phyloP scores from a whole-genome alignment of 2,888 invertebrate genomes.

The Lingula anatina region DNA sequence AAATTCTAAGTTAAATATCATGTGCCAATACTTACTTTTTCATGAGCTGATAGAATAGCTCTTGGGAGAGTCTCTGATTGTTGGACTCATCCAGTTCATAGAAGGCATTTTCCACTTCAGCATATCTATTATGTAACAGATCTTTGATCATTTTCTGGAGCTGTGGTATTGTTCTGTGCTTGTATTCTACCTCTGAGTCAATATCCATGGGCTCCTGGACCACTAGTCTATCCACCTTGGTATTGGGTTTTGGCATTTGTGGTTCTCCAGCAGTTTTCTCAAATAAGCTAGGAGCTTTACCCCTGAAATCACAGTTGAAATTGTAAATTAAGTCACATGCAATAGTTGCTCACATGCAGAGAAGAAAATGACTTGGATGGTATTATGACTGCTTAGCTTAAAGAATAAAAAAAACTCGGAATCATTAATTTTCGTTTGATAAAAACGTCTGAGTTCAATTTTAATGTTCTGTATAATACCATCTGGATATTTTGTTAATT shows the following conservation, averaged over 20 bases:
- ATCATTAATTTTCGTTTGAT: too few species aligned
- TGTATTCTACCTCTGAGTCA: slow-evolving; percentile 18
- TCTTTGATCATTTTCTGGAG: too few species aligned
- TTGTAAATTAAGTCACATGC: too few species aligned
- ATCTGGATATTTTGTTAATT: too few species aligned
- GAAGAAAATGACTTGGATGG: too few species aligned
- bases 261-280: slow-evolving; percentile 6
- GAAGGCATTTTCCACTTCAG: slow-evolving; percentile 40
- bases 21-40: slow-evolving; percentile 23
- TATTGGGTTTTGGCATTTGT: slow-evolving; percentile 7
- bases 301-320: slow-evolving; percentile 25
- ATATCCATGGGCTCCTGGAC: too few species aligned
- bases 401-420: too few species aligned
- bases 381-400: too few species aligned
- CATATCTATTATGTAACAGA: slow-evolving; percentile 30
- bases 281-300: slow-evolving; percentile 43
- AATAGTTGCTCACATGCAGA: too few species aligned
- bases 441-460: too few species aligned
- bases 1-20: slow-evolving; percentile 9
- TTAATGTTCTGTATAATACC: too few species aligned
- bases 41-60: slow-evolving; percentile 45
- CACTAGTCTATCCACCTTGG: not conserved
- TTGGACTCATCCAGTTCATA: slow-evolving; percentile 46
- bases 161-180: slow-evolving; percentile 16
- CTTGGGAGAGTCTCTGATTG: slow-evolving; percentile 42